Percentiles rank a stretch among this genome's conserved stretches.
Evolutionary conservation across 2,888 invertebrate species (phyloP).

Genomic region (Chorisops tibialis): DNA sequence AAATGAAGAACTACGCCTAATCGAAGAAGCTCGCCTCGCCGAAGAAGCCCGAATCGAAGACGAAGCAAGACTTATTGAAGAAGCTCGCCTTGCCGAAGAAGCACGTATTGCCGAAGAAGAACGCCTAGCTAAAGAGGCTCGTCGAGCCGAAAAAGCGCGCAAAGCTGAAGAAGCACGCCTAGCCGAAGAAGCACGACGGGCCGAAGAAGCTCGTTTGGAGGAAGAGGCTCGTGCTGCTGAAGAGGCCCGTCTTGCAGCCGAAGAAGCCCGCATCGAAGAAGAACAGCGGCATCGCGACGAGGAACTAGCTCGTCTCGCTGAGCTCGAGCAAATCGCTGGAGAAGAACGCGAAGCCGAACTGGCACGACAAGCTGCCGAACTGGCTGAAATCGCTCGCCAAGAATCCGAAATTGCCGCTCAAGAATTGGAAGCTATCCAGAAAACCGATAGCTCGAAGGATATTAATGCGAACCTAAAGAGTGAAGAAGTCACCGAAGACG

Average conservation of each 20-base stretch:
- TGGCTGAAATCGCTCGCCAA: slow-evolving; percentile 64
- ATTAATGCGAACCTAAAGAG: slow-evolving; percentile 12
- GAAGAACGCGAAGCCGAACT: slow-evolving; percentile 62
- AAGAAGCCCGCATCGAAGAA: slow-evolving; percentile 53
- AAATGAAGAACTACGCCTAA: slow-evolving; percentile 46
- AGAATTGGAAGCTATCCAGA: slow-evolving; percentile 53
- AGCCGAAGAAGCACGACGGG: slow-evolving; percentile 39
- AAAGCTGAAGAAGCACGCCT: slow-evolving; percentile 53
- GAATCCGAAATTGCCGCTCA: slow-evolving; percentile 61
- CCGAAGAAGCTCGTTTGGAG: slow-evolving; percentile 43
- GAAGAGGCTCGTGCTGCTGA: slow-evolving; percentile 47
- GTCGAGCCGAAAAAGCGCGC: slow-evolving; percentile 41
- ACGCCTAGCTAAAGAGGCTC: slow-evolving; percentile 52
- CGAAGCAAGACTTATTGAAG: slow-evolving; percentile 52
- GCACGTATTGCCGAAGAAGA: slow-evolving; percentile 38
- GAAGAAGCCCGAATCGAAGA: slow-evolving; percentile 45
- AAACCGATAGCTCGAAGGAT: slow-evolving; percentile 38
- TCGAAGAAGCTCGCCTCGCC: slow-evolving; percentile 52
- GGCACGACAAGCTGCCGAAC: slow-evolving; percentile 68
- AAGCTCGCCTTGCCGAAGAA: slow-evolving; percentile 45
- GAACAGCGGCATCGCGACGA: slow-evolving; percentile 55
- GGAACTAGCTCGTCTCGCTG: slow-evolving; percentile 54
- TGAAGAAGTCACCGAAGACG: slow-evolving; percentile 49
- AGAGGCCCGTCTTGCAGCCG: slow-evolving; percentile 41
- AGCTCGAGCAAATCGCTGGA: slow-evolving; percentile 55